Evolutionary conservation across 35 echinoderm and acorn worm species (phyloP), one percentile per base, ranked within the genome.

Genomic region (Patiria miniata): DNA sequence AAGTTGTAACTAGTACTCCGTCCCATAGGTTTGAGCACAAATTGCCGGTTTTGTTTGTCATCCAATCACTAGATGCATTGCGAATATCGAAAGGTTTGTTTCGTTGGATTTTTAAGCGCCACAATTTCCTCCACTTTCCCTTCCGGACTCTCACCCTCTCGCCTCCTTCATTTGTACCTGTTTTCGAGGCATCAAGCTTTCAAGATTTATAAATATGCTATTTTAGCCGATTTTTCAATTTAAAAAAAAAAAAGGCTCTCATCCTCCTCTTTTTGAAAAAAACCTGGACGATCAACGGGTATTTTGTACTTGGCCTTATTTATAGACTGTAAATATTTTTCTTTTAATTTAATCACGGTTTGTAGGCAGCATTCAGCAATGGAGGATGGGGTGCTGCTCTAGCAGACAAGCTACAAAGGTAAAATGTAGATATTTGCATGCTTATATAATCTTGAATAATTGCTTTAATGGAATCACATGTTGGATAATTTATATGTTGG

Each of bases 311-410:
- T 29, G 5, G 37, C 10, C 7, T 22, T 47, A n/a, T 30, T 30
- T 8, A 50, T 39, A 47, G 39, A 36, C 16, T 79, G 42, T 14
- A 16, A 38, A 81, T 81, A 5, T 47, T 19, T 26, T 34, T 39
- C 8, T 55, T 54, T 83, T 7, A 23, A 7, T 88, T 81, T 9
- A 32, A 26, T 89, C 8, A 40, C 26, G 39, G 40, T 40, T 16
- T 76, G 57, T 37, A 92, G 90, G 39, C 59, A 2, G 80, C 90
- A 18, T 92, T 92, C 76, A 79, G 81, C 18, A 52, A 57, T 17
- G 90, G 90, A 77, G 90, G 90, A 76, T 92, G 90, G 90, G 90
- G 90, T 82, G 84, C 90, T 2, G 61, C 83, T 40, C 53, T 86
- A 17, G 83, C 90, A 61, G 60, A 92, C 82, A 18, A 81, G 51